These are phyloP conservation scores for Daphoenositta chrysoptera DNA, from an alignment of 2,113 vertebrate species.

Conservation along the genomic window DNA sequence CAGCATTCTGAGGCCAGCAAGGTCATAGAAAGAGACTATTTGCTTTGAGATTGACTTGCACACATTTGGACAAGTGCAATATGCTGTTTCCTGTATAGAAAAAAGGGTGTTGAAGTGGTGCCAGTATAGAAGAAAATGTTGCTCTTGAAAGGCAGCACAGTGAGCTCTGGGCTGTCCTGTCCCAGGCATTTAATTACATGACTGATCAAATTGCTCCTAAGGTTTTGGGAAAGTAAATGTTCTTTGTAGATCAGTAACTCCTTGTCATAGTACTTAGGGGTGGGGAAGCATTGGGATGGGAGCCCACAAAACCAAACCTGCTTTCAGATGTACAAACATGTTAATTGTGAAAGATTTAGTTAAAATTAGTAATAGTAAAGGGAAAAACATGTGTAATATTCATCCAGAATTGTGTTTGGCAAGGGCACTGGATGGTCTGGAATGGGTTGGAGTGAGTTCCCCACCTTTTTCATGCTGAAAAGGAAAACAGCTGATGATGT, in stretches of 20 bases:
- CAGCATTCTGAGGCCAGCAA: background rate
- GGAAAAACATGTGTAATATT: background rate
- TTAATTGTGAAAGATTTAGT: background rate
- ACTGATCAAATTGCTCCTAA: background rate
- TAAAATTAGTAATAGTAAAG: background rate
- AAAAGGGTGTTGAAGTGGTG: conserved; percentile 9
- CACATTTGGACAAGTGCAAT: conserved; percentile 45
- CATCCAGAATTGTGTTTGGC: background rate
- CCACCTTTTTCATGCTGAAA: background rate
- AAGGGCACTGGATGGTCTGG: background rate
- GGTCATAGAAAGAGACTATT: background rate
- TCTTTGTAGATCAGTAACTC: background rate
- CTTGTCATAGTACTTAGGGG: background rate
- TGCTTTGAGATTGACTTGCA: conserved; percentile 33
- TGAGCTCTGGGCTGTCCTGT: background rate
- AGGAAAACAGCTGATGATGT: background rate
- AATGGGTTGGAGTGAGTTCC: background rate
- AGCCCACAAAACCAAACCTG: background rate
- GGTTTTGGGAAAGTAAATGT: background rate
- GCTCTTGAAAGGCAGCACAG: background rate
- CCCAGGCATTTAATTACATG: background rate
- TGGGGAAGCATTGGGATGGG: background rate
- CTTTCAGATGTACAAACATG: background rate
- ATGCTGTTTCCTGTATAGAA: conserved; percentile 48
- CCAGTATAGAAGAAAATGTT: background rate